Evolutionary conservation across 2,797 vertebrate genomes (phyloP), one percentile per base, ranked within the genome.

Genomic region (Enteromius treurensis): DNA sequence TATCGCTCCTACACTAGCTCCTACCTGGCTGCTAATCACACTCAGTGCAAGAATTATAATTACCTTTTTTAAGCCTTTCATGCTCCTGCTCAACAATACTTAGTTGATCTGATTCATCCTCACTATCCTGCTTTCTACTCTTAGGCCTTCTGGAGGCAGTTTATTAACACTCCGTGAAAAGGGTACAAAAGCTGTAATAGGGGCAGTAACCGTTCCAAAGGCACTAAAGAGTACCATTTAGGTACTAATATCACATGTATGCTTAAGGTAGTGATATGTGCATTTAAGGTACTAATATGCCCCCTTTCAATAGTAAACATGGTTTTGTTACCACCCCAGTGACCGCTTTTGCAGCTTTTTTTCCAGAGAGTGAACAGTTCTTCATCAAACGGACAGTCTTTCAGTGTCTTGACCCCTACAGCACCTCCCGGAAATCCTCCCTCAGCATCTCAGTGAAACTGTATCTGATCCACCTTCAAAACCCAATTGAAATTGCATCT

Each of bases 81-180:
- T 40, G 64, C 42, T 79, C 26, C 26, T 5, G 37, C 55, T 13
- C 17, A 45, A 37, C 77, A 51, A 15, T 49, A 67, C 67, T 47
- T 47, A 51, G 19, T 21, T 67, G 45, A 29, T 32, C 17, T 45
- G 40, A 70, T 45, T 70, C 13, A 70, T 70, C 40, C 68, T 14
- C 13, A 3, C 23, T 70, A 21, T 70, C 21, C 68, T 70, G 37
- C 67, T 21, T 70, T 70, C 5, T 42, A 23, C 40, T 69, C 19
- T 15, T 45, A 23, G 40, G 15, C 23, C 23, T 29, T 47, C 55
- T 42, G 40, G 37, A 62, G 37, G 40, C 37, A 45, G 23, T 45
- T 77, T 77, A 77, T 45, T 45, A 67, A 67, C 29, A 32, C 60
- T 64, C 62, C 26, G 26, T 64, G 5, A 64, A 19, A 32, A 17